A percentile compares a stretch with the other conserved stretches of the same genome.
These are phyloP conservation scores for Daubentonia madagascariensis DNA, from an alignment of 2,113 vertebrate genomes.

Conservation along the genomic window DNA sequence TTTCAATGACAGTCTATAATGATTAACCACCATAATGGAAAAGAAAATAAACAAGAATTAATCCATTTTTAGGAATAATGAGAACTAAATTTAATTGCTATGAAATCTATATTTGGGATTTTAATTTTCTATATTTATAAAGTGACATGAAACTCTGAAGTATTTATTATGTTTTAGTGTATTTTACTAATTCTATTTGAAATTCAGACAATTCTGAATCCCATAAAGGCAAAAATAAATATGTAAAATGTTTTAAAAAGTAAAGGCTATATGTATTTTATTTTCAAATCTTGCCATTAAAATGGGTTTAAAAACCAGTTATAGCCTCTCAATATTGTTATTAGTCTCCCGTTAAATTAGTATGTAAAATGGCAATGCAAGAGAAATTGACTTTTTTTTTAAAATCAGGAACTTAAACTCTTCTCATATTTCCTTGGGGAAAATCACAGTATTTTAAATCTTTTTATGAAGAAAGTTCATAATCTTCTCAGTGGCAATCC, in stretches of 20 bases:
- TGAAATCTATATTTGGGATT: background rate
- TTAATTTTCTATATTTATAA: background rate
- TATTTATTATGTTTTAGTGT: background rate
- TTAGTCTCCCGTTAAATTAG: background rate
- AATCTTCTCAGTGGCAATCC: background rate
- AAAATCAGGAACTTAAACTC: background rate
- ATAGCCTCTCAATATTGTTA: background rate
- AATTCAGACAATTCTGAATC: background rate
- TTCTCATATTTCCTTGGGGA: background rate
- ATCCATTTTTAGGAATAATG: background rate
- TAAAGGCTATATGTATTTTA: background rate
- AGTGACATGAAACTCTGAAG: background rate
- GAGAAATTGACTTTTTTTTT: background rate
- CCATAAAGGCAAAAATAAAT: background rate
- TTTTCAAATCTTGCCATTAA: background rate
- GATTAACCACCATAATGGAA: background rate
- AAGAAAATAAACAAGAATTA: background rate
- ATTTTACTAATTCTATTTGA: background rate
- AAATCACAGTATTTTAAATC: background rate
- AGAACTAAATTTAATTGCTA: background rate
- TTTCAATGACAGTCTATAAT: background rate
- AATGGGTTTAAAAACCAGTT: background rate
- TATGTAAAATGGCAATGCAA: background rate
- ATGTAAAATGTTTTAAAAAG: background rate
- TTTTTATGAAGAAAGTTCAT: background rate